A percentile compares a stretch with the other conserved stretches of the same genome.
Evolutionary conservation across 2,113 vertebrate genomes (phyloP).

Genomic region (Aldabrachelys gigantea): DNA sequence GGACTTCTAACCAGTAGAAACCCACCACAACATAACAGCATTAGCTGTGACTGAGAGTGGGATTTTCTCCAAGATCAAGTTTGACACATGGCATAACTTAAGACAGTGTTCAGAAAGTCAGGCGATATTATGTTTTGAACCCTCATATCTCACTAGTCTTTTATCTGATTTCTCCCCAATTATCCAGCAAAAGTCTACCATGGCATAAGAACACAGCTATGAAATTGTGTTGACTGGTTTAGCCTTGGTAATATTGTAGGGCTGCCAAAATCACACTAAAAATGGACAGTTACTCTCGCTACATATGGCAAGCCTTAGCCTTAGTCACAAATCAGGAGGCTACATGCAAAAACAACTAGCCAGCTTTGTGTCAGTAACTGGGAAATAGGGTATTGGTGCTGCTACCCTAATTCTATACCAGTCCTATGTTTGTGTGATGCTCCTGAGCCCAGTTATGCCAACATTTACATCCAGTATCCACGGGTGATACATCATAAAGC

Average conservation of each 20-base stretch:
- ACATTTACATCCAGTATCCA: not conserved
- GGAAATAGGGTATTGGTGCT: no score
- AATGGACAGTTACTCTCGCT: not conserved
- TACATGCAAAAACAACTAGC: not conserved
- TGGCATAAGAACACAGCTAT: not conserved
- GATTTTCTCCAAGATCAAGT: constrained; percentile 51
- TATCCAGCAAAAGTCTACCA: not conserved
- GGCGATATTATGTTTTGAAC: not conserved
- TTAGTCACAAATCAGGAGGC: not conserved
- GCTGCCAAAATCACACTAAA: not conserved
- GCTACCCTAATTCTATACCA: not conserved
- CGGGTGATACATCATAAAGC: not conserved
- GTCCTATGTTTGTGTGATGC: not conserved
- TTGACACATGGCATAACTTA: not conserved
- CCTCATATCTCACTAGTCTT: not conserved
- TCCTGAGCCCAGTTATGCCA: not conserved
- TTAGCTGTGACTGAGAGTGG: constrained; percentile 35
- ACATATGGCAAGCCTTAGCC: not conserved
- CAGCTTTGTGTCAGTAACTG: not conserved
- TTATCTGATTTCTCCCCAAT: not conserved
- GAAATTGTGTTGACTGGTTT: not conserved
- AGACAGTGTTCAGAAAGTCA: not conserved
- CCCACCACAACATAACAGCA: not conserved
- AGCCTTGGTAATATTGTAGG: not conserved
- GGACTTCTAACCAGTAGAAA: constrained; percentile 26